These are phyloP conservation scores for Gambelia wislizenii DNA, from an alignment of 2,797 vertebrate species.

Conservation along the genomic window DNA sequence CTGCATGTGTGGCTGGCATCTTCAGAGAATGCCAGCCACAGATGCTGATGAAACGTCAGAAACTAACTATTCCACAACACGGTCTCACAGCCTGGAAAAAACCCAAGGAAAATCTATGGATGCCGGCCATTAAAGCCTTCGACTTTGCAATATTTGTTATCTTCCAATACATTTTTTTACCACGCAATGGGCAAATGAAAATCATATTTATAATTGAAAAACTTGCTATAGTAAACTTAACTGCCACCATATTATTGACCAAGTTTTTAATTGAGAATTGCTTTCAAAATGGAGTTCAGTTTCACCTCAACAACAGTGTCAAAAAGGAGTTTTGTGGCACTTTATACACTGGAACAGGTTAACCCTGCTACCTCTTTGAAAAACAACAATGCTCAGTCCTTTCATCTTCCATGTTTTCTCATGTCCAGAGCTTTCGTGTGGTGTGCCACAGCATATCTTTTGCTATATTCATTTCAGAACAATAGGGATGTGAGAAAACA, in stretches of 20 bases:
- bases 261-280: neutral
- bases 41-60: too few species aligned
- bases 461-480: constrained; percentile 1
- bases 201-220: neutral
- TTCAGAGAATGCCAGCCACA: too few species aligned
- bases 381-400: neutral
- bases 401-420: neutral
- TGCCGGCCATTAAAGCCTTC: too few species aligned
- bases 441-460: neutral
- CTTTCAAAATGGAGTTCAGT: neutral
- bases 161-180: neutral
- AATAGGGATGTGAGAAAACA: neutral
- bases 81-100: too few species aligned
- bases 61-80: too few species aligned
- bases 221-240: neutral
- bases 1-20: too few species aligned
- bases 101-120: too few species aligned
- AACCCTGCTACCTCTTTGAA: neutral
- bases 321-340: neutral
- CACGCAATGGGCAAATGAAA: neutral
- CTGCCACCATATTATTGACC: too few species aligned
- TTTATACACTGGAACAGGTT: too few species aligned
- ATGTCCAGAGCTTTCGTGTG: neutral
- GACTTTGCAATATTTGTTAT: too few species aligned
- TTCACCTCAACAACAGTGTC: neutral